Conservation (phyloP, 2,888 invertebrate genomes). For the Anthophora plumipes region DNA sequence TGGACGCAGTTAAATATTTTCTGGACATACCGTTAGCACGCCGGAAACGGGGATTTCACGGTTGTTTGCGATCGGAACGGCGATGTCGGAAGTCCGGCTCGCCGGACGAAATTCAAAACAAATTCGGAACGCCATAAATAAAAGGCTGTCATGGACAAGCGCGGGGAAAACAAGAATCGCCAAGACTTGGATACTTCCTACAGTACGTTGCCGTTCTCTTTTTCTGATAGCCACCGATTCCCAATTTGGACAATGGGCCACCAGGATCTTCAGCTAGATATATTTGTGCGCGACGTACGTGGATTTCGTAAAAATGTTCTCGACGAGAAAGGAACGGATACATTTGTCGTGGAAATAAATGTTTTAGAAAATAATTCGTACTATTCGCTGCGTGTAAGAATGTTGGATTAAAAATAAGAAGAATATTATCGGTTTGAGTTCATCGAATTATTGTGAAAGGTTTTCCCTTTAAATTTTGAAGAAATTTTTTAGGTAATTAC, state of each 20-base stretch:
- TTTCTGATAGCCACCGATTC: not conserved
- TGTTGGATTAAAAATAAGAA: too few relatives aligned
- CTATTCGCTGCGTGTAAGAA: too few relatives aligned
- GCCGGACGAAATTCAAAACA: slow-evolving; percentile 50
- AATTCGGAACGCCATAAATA: slow-evolving; percentile 50
- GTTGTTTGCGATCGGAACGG: slow-evolving; percentile 42
- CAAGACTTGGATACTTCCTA: slow-evolving; percentile 7
- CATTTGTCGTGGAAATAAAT: not conserved
- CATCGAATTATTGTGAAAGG: too few relatives aligned
- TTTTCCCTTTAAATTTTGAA: too few relatives aligned
- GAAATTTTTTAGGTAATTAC: too few relatives aligned
- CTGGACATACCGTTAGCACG: slow-evolving; percentile 26
- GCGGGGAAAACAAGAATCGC: slow-evolving; percentile 6
- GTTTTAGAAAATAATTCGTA: not conserved
- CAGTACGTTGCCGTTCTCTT: not conserved
- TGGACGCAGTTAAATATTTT: slow-evolving; percentile 50
- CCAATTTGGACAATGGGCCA: slow-evolving; percentile 18
- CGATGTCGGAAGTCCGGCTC: slow-evolving; percentile 49
- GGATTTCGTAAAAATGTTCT: slow-evolving; percentile 3
- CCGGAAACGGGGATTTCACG: slow-evolving; percentile 50
- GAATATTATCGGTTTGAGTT: too few relatives aligned
- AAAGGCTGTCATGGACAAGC: slow-evolving; percentile 17
- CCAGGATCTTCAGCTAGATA: not conserved
- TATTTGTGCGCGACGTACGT: not conserved
- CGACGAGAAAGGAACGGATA: not conserved